phyloP scores from a whole-genome alignment of 1,140 invertebrate genomes.

The Drosophila burlai region DNA sequence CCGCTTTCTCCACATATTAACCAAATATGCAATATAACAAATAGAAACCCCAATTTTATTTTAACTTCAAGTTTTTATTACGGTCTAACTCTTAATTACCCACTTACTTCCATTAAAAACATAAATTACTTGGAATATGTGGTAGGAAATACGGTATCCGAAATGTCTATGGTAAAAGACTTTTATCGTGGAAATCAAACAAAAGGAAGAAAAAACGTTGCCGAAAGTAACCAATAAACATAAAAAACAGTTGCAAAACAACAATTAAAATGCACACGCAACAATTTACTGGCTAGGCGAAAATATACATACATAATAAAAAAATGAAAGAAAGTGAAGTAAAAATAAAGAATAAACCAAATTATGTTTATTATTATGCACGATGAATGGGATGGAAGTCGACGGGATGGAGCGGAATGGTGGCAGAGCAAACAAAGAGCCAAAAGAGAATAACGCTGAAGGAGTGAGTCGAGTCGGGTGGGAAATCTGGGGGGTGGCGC shows the following conservation, averaged over 20 bases:
- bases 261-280: slow-evolving; percentile 73
- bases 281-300: slow-evolving; percentile 51
- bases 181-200: slow-evolving; percentile 19
- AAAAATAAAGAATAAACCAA: slow-evolving; percentile 71
- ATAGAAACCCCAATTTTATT: background rate
- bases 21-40: too few species aligned
- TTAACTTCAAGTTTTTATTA: background rate
- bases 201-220: background rate
- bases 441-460: slow-evolving; percentile 36
- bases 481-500: slow-evolving; percentile 33
- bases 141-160: background rate
- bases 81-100: background rate
- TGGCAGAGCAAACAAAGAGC: slow-evolving; percentile 33
- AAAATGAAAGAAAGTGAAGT: slow-evolving; percentile 59
- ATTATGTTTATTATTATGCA: slow-evolving; percentile 80
- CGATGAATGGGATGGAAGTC: slow-evolving; percentile 59
- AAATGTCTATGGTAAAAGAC: background rate
- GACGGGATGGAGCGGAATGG: slow-evolving; percentile 33
- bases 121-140: slow-evolving; percentile 23
- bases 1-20: background rate
- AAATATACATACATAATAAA: slow-evolving; percentile 34
- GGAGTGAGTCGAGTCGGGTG: slow-evolving; percentile 6
- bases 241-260: slow-evolving; percentile 64
- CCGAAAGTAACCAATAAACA: slow-evolving; percentile 42
- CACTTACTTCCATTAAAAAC: slow-evolving; percentile 11